These are phyloP conservation scores for Adrianichthys oophorus DNA, from an alignment of 2,797 vertebrate genomes.

Conservation along the genomic window DNA sequence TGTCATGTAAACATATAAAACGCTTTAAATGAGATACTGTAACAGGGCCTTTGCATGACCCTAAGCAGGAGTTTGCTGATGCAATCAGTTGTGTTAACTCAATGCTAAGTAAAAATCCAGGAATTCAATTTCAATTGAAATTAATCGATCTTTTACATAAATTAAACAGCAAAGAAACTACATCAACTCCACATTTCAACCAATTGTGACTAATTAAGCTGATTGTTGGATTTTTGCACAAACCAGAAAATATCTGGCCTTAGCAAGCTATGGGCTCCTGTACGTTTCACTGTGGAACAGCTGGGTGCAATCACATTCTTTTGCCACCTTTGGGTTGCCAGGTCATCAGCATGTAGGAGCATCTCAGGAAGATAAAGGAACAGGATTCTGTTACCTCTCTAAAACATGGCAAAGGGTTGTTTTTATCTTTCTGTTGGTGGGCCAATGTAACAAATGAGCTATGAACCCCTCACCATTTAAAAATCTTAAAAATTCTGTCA, in stretches of 20 bases:
- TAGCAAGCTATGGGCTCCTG: background rate
- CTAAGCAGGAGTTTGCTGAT: too few species aligned
- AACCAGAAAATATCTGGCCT: background rate
- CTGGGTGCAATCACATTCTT: background rate
- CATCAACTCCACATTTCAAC: background rate
- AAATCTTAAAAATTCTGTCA: background rate
- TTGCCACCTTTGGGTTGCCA: background rate
- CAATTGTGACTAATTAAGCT: background rate
- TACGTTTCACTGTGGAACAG: background rate
- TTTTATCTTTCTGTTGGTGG: slow-evolving; percentile 9
- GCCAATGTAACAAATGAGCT: slow-evolving; percentile 4
- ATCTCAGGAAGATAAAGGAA: background rate
- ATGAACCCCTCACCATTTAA: background rate
- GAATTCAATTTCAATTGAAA: too few species aligned
- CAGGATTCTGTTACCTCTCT: background rate
- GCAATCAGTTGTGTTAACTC: too few species aligned
- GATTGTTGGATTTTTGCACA: background rate
- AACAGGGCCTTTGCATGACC: too few species aligned
- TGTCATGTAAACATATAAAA: too few species aligned
- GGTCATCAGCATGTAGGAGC: background rate
- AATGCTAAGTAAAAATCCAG: too few species aligned
- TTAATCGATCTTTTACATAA: too few species aligned
- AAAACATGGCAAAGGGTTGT: background rate
- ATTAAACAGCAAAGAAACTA: too few species aligned
- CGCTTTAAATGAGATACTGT: too few species aligned